Conservation (phyloP, 2,888 invertebrate genomes). For the Pseudococcus viburni region DNA sequence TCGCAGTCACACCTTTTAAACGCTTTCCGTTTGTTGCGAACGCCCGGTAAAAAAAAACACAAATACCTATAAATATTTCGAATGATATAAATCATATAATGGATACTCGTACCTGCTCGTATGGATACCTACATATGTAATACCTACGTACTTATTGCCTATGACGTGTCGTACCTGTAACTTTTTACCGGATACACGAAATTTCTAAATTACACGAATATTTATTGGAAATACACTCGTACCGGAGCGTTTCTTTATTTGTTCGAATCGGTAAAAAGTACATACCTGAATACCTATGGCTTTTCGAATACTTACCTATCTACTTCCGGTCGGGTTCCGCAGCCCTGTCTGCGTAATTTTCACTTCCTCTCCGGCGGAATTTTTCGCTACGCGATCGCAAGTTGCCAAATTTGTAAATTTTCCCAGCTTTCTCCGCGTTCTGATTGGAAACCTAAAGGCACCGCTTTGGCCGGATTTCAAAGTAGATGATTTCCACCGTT, state of each 20-base stretch:
- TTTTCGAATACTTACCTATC: background rate
- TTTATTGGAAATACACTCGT: conserved; percentile 4
- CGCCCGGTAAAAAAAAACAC: background rate
- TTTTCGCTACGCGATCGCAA: background rate
- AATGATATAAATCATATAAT: conserved; percentile 17
- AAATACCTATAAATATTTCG: background rate
- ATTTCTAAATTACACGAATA: conserved; percentile 38
- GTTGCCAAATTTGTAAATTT: background rate
- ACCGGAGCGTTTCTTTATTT: background rate
- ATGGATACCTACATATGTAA: too few species aligned
- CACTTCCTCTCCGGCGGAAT: background rate
- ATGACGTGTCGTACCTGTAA: background rate
- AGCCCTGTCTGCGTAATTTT: background rate
- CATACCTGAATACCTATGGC: background rate
- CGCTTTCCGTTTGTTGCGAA: background rate
- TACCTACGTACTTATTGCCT: background rate
- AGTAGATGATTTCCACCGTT: background rate
- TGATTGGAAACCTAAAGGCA: background rate
- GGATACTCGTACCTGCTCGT: background rate
- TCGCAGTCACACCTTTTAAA: background rate
- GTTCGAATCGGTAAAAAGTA: background rate
- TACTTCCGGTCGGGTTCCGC: background rate
- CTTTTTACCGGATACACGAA: background rate
- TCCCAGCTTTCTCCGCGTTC: background rate
- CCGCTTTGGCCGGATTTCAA: background rate